Percentiles rank a stretch among this genome's conserved stretches.
Conservation (phyloP, 2,797 vertebrate species). For the Buphagus erythrorhynchus region DNA sequence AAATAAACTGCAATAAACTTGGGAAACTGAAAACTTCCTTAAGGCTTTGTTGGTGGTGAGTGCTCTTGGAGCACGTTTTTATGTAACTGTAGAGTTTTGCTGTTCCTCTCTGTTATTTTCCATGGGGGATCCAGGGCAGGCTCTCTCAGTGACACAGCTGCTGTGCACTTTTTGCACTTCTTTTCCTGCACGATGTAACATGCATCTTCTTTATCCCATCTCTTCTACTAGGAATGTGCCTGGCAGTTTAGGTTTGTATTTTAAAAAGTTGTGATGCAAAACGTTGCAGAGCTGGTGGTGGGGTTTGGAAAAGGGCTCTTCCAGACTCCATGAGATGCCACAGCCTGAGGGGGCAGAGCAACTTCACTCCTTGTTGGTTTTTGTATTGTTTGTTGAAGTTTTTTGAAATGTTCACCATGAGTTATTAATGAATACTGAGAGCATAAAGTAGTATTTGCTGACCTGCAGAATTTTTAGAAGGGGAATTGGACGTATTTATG, state of each 20-base stretch:
- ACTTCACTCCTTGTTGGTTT: neutral
- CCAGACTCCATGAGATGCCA: neutral
- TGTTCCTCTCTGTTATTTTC: neutral
- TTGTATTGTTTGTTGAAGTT: neutral
- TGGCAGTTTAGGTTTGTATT: neutral
- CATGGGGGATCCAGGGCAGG: neutral
- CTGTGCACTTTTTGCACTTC: neutral
- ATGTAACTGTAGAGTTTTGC: neutral
- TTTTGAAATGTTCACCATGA: neutral
- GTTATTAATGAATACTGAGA: neutral
- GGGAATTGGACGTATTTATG: accelerated
- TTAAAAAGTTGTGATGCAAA: neutral
- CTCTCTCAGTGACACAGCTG: neutral
- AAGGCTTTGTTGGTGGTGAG: neutral
- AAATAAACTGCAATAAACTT: neutral
- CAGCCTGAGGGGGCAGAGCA: neutral
- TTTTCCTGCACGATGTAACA: neutral
- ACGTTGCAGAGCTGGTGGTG: neutral
- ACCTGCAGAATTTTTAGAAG: neutral
- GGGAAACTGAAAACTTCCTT: neutral
- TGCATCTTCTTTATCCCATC: neutral
- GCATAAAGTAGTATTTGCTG: neutral
- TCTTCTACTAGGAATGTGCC: neutral
- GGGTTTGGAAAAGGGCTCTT: neutral
- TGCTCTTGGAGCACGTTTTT: neutral